These are phyloP conservation scores for Drosophila yooni DNA, from an alignment of 2,888 invertebrate species.

Conservation along the genomic window DNA sequence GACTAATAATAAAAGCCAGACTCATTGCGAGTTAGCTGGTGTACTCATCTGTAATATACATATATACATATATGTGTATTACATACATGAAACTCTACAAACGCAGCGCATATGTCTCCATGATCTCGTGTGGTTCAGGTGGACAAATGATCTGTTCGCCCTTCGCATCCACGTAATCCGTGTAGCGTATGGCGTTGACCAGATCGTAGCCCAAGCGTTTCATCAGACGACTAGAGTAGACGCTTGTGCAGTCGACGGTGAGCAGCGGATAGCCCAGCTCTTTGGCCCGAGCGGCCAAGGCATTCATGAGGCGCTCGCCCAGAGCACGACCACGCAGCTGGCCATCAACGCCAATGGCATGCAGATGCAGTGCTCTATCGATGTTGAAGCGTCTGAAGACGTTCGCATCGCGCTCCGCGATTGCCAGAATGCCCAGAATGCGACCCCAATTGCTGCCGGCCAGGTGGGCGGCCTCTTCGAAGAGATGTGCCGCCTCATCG, in stretches of 20 bases:
- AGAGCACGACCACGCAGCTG: conserved; percentile 74
- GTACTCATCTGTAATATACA: no score
- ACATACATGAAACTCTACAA: conserved; percentile 1
- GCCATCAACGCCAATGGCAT: conserved; percentile 78
- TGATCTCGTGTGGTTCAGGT: conserved; percentile 70
- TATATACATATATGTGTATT: not conserved
- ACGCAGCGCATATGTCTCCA: conserved; percentile 74
- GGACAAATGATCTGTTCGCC: conserved; percentile 77
- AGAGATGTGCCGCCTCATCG: conserved; percentile 63
- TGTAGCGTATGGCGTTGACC: conserved; percentile 69
- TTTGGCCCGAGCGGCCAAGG: conserved; percentile 61
- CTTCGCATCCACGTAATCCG: conserved; percentile 66
- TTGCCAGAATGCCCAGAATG: conserved; percentile 70
- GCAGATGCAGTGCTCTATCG: conserved; percentile 73
- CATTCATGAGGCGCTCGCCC: conserved; percentile 69
- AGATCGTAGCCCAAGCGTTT: conserved; percentile 74
- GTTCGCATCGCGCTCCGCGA: conserved; percentile 75
- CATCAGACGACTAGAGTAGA: conserved; percentile 77
- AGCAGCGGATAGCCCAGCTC: conserved; percentile 70
- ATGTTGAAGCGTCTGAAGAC: conserved; percentile 72
- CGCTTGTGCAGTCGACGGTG: conserved; percentile 81
- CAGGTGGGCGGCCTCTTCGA: conserved; percentile 58
- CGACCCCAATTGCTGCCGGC: conserved; percentile 79
- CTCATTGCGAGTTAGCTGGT: not conserved
- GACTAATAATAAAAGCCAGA: not conserved